Conservation (phyloP, 2,888 invertebrate species). For the Timema podura region DNA sequence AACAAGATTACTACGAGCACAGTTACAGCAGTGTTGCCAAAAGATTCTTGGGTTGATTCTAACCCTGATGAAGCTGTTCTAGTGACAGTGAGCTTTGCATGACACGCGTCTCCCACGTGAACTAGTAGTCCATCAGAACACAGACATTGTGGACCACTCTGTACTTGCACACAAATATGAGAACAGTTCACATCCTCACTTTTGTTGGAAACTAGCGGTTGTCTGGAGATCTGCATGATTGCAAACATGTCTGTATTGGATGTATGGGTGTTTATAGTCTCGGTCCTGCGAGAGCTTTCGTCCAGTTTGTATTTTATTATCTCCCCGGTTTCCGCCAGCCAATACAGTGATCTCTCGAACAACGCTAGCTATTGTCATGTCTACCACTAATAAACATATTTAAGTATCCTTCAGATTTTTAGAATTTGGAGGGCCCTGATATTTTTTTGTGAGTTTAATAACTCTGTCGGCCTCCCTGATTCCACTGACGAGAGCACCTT, state of each 20-base stretch:
- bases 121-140: conserved; percentile 52
- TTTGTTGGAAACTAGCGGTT: conserved; percentile 50
- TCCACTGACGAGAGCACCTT: conserved; percentile 75
- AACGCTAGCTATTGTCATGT: too few relatives aligned
- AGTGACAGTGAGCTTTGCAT: not conserved
- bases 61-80: not conserved
- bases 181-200: conserved; percentile 54
- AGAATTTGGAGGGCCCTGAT: not conserved
- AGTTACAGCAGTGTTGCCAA: not conserved
- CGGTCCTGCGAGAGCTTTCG: conserved; percentile 40
- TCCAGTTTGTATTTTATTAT: conserved; percentile 58
- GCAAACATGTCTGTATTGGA: conserved; percentile 50
- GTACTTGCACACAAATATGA: conserved; percentile 58
- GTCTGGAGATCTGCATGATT: conserved; percentile 53
- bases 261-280: conserved; percentile 41
- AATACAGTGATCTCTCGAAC: too few relatives aligned
- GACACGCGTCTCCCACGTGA: conserved; percentile 42
- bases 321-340: too few relatives aligned
- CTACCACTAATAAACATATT: too few relatives aligned
- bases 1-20: not conserved
- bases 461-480: conserved; percentile 76
- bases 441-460: conserved; percentile 49
- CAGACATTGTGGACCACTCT: conserved; percentile 50
- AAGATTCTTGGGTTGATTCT: too few relatives aligned
- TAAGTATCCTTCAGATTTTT: not conserved